Percentiles rank a stretch among this genome's conserved stretches.
phyloP scores from a whole-genome alignment of 2,888 invertebrate species.

The Sericinus montela region DNA sequence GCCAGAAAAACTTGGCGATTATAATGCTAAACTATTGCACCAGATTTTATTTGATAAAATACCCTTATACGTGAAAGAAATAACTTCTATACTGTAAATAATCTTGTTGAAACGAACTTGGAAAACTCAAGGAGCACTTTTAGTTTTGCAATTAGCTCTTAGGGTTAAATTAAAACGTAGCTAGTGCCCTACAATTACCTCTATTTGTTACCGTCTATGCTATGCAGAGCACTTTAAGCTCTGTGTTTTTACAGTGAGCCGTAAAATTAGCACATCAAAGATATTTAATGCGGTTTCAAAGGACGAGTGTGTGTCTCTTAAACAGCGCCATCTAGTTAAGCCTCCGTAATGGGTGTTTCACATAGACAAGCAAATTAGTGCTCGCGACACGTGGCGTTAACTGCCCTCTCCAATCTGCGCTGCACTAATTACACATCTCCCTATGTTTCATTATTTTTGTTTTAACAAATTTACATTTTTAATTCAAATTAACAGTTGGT shows the following conservation, averaged over 20 bases:
- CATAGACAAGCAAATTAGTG: conserved; percentile 22
- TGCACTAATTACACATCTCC: conserved; percentile 21
- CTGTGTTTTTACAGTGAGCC: conserved; percentile 11
- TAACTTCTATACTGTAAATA: no score
- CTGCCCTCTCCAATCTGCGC: conserved; percentile 22
- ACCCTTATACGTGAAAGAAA: no score
- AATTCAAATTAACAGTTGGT: background rate
- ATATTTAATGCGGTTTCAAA: conserved; percentile 17
- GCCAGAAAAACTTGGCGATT: no score
- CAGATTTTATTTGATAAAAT: no score
- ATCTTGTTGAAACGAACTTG: no score
- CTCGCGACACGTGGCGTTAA: conserved; percentile 26
- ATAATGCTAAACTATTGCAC: no score
- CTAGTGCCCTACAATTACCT: conserved; percentile 4
- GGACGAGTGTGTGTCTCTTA: conserved; percentile 15
- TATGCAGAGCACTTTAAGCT: conserved; percentile 4
- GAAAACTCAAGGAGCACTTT: background rate
- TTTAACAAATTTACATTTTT: conserved; percentile 11
- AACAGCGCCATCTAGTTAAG: conserved; percentile 17
- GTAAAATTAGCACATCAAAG: conserved; percentile 20
- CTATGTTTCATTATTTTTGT: conserved; percentile 18
- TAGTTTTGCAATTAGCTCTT: conserved; percentile 8
- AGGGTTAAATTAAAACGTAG: conserved; percentile 5
- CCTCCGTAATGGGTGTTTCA: conserved; percentile 18
- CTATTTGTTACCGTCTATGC: conserved; percentile 7